phyloP scores from a whole-genome alignment of 2,797 vertebrate genomes.

The Champsocephalus esox region DNA sequence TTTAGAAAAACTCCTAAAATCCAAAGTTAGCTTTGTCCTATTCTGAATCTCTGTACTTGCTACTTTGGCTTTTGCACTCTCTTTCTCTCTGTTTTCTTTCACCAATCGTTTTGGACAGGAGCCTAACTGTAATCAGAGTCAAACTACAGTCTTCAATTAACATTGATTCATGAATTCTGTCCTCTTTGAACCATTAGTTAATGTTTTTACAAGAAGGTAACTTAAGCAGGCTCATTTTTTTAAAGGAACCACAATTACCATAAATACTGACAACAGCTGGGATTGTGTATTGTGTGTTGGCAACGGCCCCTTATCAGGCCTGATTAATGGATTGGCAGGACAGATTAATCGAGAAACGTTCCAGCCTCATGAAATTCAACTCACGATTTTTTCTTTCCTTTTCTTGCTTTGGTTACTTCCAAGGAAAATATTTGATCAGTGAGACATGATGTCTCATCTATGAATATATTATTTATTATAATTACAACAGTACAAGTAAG shows the following conservation, averaged over 20 bases:
- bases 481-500: slow-evolving; percentile 31
- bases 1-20: slow-evolving; percentile 16
- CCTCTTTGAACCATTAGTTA: slow-evolving; percentile 24
- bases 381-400: slow-evolving; percentile 7
- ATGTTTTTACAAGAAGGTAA: slow-evolving; percentile 34
- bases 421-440: slow-evolving; percentile 54
- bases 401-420: slow-evolving; percentile 57
- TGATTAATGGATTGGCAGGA: slow-evolving; percentile 64
- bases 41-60: slow-evolving; percentile 1
- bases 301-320: slow-evolving; percentile 61
- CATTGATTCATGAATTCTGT: slow-evolving; percentile 18
- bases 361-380: slow-evolving; percentile 49
- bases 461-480: slow-evolving; percentile 30
- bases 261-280: slow-evolving; percentile 56
- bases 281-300: slow-evolving; percentile 44
- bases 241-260: slow-evolving; percentile 29
- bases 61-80: neutral
- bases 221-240: neutral
- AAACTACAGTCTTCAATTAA: slow-evolving; percentile 10
- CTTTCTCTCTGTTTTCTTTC: slow-evolving; percentile 7
- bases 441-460: slow-evolving; percentile 17
- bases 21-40: slow-evolving; percentile 1
- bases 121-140: slow-evolving; percentile 21
- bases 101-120: slow-evolving; percentile 10
- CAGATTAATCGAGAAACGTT: slow-evolving; percentile 47